Conservation (phyloP, 2,888 invertebrate genomes). For the Kryphioiulus occultus region DNA sequence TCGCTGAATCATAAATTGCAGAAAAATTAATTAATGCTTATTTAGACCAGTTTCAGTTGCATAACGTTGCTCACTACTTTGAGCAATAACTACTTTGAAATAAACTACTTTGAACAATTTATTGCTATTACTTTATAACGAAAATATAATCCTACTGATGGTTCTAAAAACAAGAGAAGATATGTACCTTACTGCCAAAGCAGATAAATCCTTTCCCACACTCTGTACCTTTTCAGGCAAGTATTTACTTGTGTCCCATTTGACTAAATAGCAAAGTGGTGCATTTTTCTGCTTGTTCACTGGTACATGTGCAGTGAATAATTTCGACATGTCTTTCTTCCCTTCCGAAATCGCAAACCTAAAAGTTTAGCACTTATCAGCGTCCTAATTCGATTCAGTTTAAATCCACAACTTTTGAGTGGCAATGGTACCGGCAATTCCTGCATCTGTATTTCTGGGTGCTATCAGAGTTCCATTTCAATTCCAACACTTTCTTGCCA, state of each 20-base stretch:
- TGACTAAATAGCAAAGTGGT: conserved; percentile 74
- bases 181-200: conserved; percentile 74
- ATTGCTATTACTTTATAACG: too few relatives aligned
- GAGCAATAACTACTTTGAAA: too few relatives aligned
- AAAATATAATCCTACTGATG: too few relatives aligned
- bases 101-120: too few relatives aligned
- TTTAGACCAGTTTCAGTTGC: background rate
- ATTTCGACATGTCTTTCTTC: conserved; percentile 69
- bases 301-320: conserved; percentile 78
- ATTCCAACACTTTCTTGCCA: conserved; percentile 72
- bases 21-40: background rate
- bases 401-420: background rate
- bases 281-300: conserved; percentile 68
- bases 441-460: conserved; percentile 80
- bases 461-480: conserved; percentile 79
- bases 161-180: background rate
- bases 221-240: conserved; percentile 67
- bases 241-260: conserved; percentile 77
- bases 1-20: conserved; percentile 67
- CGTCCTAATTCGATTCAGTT: background rate
- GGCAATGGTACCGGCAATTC: conserved; percentile 72
- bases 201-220: conserved; percentile 77
- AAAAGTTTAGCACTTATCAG: background rate
- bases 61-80: too few relatives aligned
- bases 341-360: conserved; percentile 72